Conservation (phyloP, 2,888 invertebrate genomes). For the Apeira syringaria region DNA sequence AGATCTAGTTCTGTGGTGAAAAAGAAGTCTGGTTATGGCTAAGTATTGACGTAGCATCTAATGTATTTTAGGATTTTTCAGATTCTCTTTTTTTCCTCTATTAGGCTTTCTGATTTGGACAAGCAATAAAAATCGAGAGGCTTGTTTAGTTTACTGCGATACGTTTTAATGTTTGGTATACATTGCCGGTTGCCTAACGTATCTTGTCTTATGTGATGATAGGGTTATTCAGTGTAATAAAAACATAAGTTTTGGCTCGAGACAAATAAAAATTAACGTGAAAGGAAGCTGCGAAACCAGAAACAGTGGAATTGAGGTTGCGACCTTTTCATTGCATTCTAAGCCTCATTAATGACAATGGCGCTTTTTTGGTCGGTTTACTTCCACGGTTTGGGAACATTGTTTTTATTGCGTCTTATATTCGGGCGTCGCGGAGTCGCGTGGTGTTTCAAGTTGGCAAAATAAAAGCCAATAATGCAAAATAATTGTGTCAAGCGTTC, state of each 20-base stretch:
- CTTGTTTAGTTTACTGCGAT: not conserved
- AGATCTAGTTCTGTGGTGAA: no score
- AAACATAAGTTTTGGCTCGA: conserved; percentile 6
- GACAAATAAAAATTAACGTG: conserved; percentile 11
- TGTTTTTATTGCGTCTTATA: no score
- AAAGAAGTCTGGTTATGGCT: no score
- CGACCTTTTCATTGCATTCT: conserved; percentile 31
- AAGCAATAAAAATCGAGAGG: not conserved
- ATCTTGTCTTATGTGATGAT: conserved; percentile 1
- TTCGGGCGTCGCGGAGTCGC: no score
- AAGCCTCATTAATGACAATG: conserved; percentile 12
- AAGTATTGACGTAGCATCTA: no score
- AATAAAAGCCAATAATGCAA: no score
- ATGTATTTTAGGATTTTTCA: no score
- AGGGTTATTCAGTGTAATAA: conserved; percentile 8
- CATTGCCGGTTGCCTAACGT: conserved; percentile 4
- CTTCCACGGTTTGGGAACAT: not conserved
- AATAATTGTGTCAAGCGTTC: no score
- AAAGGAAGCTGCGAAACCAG: conserved; percentile 32
- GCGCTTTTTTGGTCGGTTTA: conserved; percentile 4
- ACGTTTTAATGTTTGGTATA: not conserved
- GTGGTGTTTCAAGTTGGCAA: no score
- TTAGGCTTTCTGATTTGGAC: not conserved
- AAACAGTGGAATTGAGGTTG: conserved; percentile 32
- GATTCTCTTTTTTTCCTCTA: no score